Percentiles rank a stretch among this genome's conserved stretches.
Conservation (phyloP, 2,888 invertebrate species). For the Acronicta alni region DNA sequence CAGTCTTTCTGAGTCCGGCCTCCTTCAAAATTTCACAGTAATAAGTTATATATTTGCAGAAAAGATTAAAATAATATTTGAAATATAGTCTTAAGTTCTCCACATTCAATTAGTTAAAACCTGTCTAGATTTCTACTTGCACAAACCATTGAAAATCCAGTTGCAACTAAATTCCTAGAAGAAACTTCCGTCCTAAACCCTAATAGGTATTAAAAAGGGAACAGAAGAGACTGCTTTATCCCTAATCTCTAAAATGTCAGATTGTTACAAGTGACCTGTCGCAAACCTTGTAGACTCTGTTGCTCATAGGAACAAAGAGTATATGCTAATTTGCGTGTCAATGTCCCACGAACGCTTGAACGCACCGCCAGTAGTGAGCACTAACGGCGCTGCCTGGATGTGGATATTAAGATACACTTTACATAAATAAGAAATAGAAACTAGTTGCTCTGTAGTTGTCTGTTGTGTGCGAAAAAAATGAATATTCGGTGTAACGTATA, state of each 20-base stretch:
- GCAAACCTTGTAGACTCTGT: constrained; percentile 73
- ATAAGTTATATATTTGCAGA: too few species aligned
- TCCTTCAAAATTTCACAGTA: too few species aligned
- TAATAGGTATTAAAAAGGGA: too few species aligned
- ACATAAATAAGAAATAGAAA: constrained; percentile 29
- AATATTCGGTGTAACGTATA: constrained; percentile 6
- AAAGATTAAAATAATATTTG: too few species aligned
- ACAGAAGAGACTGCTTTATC: not conserved
- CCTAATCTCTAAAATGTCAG: not conserved
- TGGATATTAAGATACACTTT: constrained; percentile 59
- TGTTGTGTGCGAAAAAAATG: constrained; percentile 23
- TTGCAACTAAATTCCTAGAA: too few species aligned
- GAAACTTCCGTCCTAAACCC: too few species aligned
- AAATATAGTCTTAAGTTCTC: too few species aligned
- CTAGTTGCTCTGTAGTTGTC: constrained; percentile 23
- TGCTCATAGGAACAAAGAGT: constrained; percentile 66
- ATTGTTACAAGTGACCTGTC: constrained; percentile 55
- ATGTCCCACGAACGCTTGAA: constrained; percentile 83
- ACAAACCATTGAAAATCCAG: not conserved
- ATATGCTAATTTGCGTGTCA: constrained; percentile 69
- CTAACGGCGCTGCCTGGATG: constrained; percentile 81
- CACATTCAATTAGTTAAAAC: too few species aligned
- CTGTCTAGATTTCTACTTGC: constrained; percentile 2
- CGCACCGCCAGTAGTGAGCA: constrained; percentile 69
- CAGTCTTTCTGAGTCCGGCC: too few species aligned